Percentiles rank a stretch among this genome's conserved stretches.
These are phyloP conservation scores for Hybos culiciformis DNA, from an alignment of 2,888 invertebrate genomes.

Conservation along the genomic window DNA sequence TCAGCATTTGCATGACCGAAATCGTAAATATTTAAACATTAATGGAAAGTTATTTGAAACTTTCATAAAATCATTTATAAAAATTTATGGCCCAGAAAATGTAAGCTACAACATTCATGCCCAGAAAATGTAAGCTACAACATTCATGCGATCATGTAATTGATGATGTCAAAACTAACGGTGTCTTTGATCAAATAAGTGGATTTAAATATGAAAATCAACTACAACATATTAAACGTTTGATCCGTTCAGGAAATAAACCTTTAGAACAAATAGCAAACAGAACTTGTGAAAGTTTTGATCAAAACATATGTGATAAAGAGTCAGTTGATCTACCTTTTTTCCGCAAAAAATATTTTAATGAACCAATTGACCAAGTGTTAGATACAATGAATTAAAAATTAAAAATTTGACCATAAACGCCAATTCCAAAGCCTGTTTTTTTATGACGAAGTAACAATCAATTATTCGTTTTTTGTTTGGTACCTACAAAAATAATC, in stretches of 20 bases:
- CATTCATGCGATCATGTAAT: not conserved
- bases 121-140: no score
- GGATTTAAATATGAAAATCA: slow-evolving; percentile 4
- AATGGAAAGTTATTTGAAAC: not conserved
- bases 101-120: slow-evolving; percentile 6
- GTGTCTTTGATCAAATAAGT: not conserved
- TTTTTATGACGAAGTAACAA: no score
- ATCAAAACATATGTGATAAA: no score
- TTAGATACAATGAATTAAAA: no score
- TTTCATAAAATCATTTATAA: slow-evolving; percentile 2
- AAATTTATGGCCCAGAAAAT: slow-evolving; percentile 4
- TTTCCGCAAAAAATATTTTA: no score
- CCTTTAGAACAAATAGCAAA: slow-evolving; percentile 8
- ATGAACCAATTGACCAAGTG: no score
- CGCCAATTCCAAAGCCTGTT: no score
- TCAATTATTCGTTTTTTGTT: no score
- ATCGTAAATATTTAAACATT: not conserved
- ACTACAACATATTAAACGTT: slow-evolving; percentile 4
- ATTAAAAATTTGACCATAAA: no score
- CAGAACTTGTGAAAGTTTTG: not conserved
- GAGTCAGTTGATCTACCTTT: no score
- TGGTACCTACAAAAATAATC: no score
- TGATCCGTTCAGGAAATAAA: slow-evolving; percentile 3
- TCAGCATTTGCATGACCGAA: no score
- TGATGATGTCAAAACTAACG: slow-evolving; percentile 5